Evolutionary conservation across 2,113 vertebrate genomes (phyloP).

Genomic region (Pheucticus melanocephalus): DNA sequence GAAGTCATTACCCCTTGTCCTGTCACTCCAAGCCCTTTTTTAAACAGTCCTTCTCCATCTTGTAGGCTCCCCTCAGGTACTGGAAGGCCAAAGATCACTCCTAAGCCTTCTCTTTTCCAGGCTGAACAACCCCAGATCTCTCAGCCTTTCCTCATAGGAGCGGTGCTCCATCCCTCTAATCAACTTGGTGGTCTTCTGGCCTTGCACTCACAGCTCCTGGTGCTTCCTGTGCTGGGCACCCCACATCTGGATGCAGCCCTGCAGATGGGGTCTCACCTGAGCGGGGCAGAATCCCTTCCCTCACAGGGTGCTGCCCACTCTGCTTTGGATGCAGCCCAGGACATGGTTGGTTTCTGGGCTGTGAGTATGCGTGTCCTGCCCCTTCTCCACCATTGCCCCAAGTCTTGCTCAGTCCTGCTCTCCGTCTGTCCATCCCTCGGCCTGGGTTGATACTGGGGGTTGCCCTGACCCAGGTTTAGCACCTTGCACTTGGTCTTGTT

Average conservation of each 20-base stretch:
- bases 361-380: neutral
- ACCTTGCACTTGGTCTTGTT: neutral
- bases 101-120: neutral
- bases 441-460: neutral
- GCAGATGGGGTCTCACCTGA: neutral
- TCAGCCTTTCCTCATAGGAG: neutral
- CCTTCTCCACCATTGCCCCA: neutral
- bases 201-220: neutral
- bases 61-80: neutral
- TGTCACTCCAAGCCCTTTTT: neutral
- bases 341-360: neutral
- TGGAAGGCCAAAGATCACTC: neutral
- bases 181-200: neutral
- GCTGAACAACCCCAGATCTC: neutral
- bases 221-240: neutral
- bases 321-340: neutral
- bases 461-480: neutral
- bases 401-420: neutral
- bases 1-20: neutral
- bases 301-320: neutral
- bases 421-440: neutral
- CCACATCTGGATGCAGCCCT: neutral
- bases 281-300: neutral
- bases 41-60: neutral
- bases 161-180: neutral